Conservation (phyloP, 2,888 invertebrate genomes). For the Rhagonycha fulva region DNA sequence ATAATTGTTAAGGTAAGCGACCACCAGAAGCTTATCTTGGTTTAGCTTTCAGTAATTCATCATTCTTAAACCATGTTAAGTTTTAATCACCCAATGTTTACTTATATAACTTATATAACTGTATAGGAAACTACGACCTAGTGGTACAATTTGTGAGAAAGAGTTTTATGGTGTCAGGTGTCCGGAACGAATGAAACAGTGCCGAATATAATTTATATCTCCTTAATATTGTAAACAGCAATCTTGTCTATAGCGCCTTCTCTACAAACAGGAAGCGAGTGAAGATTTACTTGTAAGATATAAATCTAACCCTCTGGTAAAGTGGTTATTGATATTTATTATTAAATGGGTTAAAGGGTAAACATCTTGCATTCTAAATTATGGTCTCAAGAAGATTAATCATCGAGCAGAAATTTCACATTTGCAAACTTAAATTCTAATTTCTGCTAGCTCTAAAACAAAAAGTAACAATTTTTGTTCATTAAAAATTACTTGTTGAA, state of each 20-base stretch:
- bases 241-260: not conserved
- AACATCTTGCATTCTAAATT: not conserved
- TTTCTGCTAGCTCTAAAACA: not conserved
- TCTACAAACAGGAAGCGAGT: not conserved
- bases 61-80: not conserved
- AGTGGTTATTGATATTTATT: not conserved
- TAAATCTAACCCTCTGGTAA: not conserved
- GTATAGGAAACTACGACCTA: no score
- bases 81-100: not conserved
- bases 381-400: not conserved
- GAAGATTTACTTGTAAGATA: not conserved
- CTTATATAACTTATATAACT: no score
- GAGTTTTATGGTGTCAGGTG: not conserved
- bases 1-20: not conserved
- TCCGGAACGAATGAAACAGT: not conserved
- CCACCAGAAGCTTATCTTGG: not conserved
- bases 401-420: not conserved
- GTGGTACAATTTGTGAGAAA: no score
- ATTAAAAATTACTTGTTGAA: not conserved
- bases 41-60: not conserved
- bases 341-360: not conserved
- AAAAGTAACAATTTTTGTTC: not conserved
- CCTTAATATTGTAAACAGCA: not conserved
- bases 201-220: not conserved
- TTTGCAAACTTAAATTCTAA: not conserved